Base-by-base conservation (phyloP, 2,888 invertebrate genomes). In the Hypolimnas misippus region DNA sequence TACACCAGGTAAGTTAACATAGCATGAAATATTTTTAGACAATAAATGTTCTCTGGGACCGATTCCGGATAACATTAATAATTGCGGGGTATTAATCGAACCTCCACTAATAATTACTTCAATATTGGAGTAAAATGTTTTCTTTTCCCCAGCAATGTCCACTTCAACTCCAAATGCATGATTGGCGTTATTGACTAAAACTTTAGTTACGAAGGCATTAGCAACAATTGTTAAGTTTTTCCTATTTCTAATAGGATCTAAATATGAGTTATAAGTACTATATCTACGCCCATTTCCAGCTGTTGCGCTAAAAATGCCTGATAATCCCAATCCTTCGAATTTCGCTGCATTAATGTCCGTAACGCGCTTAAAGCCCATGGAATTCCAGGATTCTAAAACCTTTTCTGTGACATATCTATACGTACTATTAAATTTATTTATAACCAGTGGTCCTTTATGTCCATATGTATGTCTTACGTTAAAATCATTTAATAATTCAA, bases 61-160 rank as follows among this genome's bases (percentile, higher is more conserved):
- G 2, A 93, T 75, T 17, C 93, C 93, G 2, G 93, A 93, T 0
- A 93, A 69, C 84, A 93, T 86, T 1, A 93, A 72, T 6, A 93
- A 69, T 56, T 93, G 90, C 0, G 93, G 92, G 0, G 93, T 86
- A 63, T 93, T 92, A 3, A 93, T 78, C 1, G 87, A 54, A 4
- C 93, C 93, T 1, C 87, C 90, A 10, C 91, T 88, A 31, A 93
- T 35, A 54, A 93, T 89, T 0, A 93, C 79, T 71, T 93, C 93
- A 53, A 83, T 84, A 16, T 61, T 82, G 0, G 82, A 89, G 2
- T 66, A 67, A 50, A 74, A 67, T 25, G n/a, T 73, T 7, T 71
- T 44, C 29, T n/a, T 70, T 57, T 57, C 64, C 1, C 70, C 70
- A 21, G 73, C 76, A 6, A 69, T 79, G 61, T 87, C 74, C 2